Evolutionary conservation across 1,140 invertebrate species (phyloP).

Genomic region (Temnothorax curvispinosus): DNA sequence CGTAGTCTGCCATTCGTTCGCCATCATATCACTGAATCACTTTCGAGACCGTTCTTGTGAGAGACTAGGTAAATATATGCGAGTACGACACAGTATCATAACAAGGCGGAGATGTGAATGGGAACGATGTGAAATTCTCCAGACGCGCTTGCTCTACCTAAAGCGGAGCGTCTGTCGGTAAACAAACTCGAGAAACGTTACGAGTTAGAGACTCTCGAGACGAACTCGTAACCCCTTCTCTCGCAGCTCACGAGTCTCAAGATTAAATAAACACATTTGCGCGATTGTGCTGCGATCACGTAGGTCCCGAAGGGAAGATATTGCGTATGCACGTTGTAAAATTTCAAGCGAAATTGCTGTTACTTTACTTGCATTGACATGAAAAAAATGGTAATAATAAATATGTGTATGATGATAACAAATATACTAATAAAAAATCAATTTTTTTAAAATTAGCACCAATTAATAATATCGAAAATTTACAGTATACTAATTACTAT

Average conservation of each 20-base stretch:
- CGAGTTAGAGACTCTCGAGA: constrained; percentile 20
- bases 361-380: not conserved
- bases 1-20: not conserved
- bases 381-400: not conserved
- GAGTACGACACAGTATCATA: constrained; percentile 58
- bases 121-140: constrained; percentile 55
- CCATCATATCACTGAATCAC: constrained; percentile 50
- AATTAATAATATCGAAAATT: not conserved
- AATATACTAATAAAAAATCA: not conserved
- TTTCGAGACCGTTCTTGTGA: constrained; percentile 27
- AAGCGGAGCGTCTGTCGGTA: constrained; percentile 54
- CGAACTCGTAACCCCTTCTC: constrained; percentile 57
- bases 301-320: constrained; percentile 24
- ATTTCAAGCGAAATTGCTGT: not conserved
- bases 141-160: constrained; percentile 41
- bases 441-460: not conserved
- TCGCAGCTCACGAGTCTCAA: constrained; percentile 37
- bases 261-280: constrained; percentile 59
- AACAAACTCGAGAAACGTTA: constrained; percentile 57
- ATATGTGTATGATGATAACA: not conserved
- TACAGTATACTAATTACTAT: not conserved
- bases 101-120: constrained; percentile 49
- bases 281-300: constrained; percentile 46
- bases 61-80: constrained; percentile 11
- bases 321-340: not conserved